Evolutionary conservation across 2,797 vertebrate species (phyloP).

Genomic region (Gymnothorax reevesii): DNA sequence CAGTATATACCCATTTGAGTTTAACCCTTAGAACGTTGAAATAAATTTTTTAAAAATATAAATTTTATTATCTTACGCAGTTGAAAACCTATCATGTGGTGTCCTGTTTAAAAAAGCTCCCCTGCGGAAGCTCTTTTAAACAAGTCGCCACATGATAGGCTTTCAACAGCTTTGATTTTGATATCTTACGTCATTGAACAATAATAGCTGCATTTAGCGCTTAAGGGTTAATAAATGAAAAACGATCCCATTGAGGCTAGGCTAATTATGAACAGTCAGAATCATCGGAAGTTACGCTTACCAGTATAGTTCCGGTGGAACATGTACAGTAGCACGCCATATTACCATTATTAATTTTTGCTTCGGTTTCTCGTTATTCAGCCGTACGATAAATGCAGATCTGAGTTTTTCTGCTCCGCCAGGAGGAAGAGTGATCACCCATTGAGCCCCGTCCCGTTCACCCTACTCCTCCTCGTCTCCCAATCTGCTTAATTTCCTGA

Average conservation of each 20-base stretch:
- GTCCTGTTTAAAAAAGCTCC: too few relatives aligned
- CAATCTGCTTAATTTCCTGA: slow-evolving; percentile 49
- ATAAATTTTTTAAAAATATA: too few relatives aligned
- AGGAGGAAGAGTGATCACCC: slow-evolving; percentile 20
- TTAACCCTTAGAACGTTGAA: not conserved
- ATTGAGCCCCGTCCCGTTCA: slow-evolving; percentile 21
- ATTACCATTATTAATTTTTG: not conserved
- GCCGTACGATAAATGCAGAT: not conserved
- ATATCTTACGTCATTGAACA: not conserved
- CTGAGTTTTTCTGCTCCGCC: slow-evolving; percentile 23
- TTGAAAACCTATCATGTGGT: too few relatives aligned
- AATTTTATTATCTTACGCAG: too few relatives aligned
- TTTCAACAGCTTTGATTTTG: not conserved
- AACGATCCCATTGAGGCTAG: not conserved
- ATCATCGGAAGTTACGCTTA: not conserved
- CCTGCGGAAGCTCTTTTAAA: too few relatives aligned
- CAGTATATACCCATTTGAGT: not conserved
- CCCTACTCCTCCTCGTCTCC: slow-evolving; percentile 25
- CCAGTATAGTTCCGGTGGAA: not conserved
- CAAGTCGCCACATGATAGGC: too few relatives aligned
- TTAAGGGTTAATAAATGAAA: not conserved
- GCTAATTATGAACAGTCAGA: not conserved
- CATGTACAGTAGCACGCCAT: not conserved
- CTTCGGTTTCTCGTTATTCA: slow-evolving; percentile 14
- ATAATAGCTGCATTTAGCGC: not conserved